phyloP scores from a whole-genome alignment of 2,113 vertebrate genomes.

The Salvator merianae region DNA sequence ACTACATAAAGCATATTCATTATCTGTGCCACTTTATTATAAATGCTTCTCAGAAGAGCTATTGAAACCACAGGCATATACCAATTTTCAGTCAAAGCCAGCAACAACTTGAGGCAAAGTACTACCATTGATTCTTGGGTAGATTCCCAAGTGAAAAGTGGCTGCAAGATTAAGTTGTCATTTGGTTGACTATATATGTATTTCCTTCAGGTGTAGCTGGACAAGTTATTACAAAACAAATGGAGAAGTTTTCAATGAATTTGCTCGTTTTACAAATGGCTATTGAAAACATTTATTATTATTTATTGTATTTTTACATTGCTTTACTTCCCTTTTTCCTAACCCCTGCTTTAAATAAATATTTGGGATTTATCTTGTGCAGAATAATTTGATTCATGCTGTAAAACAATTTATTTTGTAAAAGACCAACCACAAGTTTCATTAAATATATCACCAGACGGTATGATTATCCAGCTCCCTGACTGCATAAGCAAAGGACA shows the following conservation, averaged over 20 bases:
- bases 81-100: constrained; percentile 18
- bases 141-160: neutral
- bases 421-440: neutral
- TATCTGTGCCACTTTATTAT: constrained; percentile 29
- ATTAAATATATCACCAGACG: neutral
- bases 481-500: neutral
- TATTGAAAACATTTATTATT: constrained; percentile 32
- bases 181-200: neutral
- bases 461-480: neutral
- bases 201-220: constrained; percentile 16
- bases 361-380: neutral
- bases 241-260: constrained; percentile 10
- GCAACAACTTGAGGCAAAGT: constrained; percentile 2
- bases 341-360: constrained; percentile 24
- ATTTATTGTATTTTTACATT: constrained; percentile 8
- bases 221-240: constrained; percentile 21
- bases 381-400: constrained; percentile 26
- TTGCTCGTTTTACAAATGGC: constrained; percentile 38
- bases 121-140: constrained; percentile 21
- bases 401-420: constrained; percentile 17
- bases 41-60: constrained; percentile 36
- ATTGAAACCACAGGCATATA: constrained; percentile 33
- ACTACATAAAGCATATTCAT: constrained; percentile 49
- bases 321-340: neutral
- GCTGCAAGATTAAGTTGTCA: constrained; percentile 33